Evolutionary conservation across 2,797 vertebrate species (phyloP).

Genomic region (Crotalus adamanteus): DNA sequence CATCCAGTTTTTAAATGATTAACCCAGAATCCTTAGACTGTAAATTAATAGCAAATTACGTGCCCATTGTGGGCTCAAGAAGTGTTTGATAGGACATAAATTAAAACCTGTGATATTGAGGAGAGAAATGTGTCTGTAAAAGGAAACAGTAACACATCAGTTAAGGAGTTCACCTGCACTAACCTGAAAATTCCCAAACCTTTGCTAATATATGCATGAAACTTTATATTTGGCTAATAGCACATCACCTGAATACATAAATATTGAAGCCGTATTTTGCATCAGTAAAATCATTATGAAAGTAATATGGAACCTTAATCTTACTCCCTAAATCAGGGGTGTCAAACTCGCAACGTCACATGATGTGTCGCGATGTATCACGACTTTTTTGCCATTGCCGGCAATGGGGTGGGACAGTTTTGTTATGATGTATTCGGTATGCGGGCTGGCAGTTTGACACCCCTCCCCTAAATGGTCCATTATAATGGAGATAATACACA

Average conservation of each 20-base stretch:
- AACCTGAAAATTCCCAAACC: neutral
- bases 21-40: neutral
- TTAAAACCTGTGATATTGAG: neutral
- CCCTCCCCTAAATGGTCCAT: too few relatives aligned
- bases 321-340: neutral
- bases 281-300: neutral
- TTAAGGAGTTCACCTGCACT: neutral
- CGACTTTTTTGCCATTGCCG: too few relatives aligned
- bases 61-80: neutral
- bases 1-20: conserved; percentile 6
- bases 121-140: neutral
- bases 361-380: too few relatives aligned
- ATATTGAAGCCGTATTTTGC: neutral
- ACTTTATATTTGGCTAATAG: too few relatives aligned
- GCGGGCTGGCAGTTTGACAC: too few relatives aligned
- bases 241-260: neutral
- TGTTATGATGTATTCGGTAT: too few relatives aligned
- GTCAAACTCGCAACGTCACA: too few relatives aligned
- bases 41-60: neutral
- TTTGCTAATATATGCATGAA: neutral
- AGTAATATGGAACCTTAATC: neutral
- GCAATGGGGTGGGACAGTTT: too few relatives aligned
- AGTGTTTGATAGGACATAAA: neutral
- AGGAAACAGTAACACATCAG: neutral
- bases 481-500: neutral